Conservation (phyloP, 1,140 invertebrate species). For the Drosophila mojavensis region DNA sequence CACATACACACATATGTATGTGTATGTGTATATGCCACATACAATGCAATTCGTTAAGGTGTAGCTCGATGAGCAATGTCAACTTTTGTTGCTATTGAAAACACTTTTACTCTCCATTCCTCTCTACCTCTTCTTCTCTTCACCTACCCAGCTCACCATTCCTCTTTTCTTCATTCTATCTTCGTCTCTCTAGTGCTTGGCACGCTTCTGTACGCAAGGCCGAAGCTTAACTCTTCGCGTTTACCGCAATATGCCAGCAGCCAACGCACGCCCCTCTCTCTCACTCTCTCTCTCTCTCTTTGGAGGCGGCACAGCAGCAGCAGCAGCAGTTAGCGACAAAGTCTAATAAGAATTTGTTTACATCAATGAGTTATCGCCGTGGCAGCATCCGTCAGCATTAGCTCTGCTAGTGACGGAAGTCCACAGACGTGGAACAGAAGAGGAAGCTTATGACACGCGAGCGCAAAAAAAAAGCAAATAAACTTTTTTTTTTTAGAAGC, state of each 20-base stretch:
- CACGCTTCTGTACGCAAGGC: too few species aligned
- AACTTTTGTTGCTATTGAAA: too few species aligned
- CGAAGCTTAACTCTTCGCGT: conserved; percentile 5
- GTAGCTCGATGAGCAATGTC: too few species aligned
- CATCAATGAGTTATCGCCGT: conserved; percentile 15
- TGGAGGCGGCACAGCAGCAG: background rate
- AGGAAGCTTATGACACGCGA: conserved; percentile 8
- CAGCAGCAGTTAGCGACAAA: background rate
- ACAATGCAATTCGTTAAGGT: too few species aligned
- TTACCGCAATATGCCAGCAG: background rate
- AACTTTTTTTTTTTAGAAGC: background rate
- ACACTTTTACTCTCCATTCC: too few species aligned
- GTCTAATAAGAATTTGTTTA: background rate
- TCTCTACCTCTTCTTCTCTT: too few species aligned
- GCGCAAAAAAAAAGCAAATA: background rate
- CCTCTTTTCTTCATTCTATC: background rate
- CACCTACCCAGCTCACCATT: too few species aligned
- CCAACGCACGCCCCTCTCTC: too few species aligned
- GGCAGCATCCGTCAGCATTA: conserved; percentile 25
- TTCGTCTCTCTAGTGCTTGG: background rate
- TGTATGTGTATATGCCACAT: too few species aligned
- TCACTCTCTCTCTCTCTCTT: too few species aligned
- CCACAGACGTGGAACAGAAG: background rate
- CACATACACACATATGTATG: too few species aligned
- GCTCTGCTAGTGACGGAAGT: conserved; percentile 10